Conservation (phyloP, 1,140 invertebrate species). For the Brachionus manjavacas region DNA sequence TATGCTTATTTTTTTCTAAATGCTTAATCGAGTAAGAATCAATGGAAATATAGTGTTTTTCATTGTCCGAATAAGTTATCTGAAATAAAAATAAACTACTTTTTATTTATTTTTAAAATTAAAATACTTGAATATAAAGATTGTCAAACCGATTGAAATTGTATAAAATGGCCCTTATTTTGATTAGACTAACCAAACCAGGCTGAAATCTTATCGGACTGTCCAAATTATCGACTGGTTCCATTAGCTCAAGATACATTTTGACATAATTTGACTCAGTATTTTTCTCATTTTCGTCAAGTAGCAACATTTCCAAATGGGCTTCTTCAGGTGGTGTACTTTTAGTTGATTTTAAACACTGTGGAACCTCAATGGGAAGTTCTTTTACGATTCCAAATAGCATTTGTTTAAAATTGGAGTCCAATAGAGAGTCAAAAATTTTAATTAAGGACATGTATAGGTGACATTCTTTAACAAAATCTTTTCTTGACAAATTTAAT, state of each 20-base stretch:
- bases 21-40: neutral
- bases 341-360: neutral
- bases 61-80: conserved; percentile 31
- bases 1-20: neutral
- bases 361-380: neutral
- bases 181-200: conserved; percentile 22
- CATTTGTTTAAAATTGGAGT: neutral
- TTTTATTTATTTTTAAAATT: neutral
- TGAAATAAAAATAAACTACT: neutral
- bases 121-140: neutral
- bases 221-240: conserved; percentile 21
- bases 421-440: neutral
- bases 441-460: neutral
- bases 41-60: conserved; percentile 1
- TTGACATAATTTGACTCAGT: neutral
- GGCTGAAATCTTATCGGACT: conserved; percentile 5
- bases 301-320: neutral
- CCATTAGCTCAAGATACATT: neutral
- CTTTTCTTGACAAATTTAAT: neutral
- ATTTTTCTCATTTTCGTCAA: neutral
- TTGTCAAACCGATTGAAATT: conserved; percentile 26
- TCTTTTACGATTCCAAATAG: neutral
- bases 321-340: neutral
- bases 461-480: conserved; percentile 16
- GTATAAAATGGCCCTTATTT: conserved; percentile 18